Evolutionary conservation across 1,140 invertebrate species (phyloP), one percentile per base, ranked within the genome.

Genomic region (Saccostrea cuccullata): DNA sequence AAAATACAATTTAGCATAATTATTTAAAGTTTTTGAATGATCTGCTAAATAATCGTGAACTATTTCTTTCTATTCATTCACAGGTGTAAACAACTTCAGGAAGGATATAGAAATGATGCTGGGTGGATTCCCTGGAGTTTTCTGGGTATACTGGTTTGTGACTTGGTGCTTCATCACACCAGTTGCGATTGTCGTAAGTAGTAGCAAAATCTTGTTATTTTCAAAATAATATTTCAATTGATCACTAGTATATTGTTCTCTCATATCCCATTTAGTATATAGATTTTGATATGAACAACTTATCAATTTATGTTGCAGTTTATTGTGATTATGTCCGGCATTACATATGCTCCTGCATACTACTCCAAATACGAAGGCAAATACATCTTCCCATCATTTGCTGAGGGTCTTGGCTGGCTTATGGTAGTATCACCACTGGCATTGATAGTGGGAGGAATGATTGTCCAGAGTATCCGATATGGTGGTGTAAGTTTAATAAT

Each of bases 21-120:
- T 47, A 6, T 47, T 8, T 47, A 0, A 47, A 8, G 5, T 47
- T 47, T 47, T 47, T 47, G 0, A 3, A 47, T 47, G 47, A 9
- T 8, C 9, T 47, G 47, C 47, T 47, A 0, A 47, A 47, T 47
- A 8, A 47, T 47, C 5, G 9, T 47, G 47, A 9, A 9, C 0
- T 47, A 47, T 47, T 36, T 36, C 23, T 84, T 84, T 6, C 9
- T 0, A 55, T 83, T 55, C 47, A 2, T 58, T 82, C 87, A 0
- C 88, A 93, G 92, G 92, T 73, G 89, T 90, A 12, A 91, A 89
- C 60, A 91, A 91, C 30, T 96, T 97, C 88, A 95, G 95, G 55
- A 96, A 96, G 36, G 97, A 96, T 89, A 95, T 97, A 20, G 95
- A 96, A 85, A 96, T 96, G 91, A 97, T 97, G 97, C 95, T 97